Evolutionary conservation across 2,797 vertebrate species (phyloP).

Genomic region (Neomorphus geoffroyi): DNA sequence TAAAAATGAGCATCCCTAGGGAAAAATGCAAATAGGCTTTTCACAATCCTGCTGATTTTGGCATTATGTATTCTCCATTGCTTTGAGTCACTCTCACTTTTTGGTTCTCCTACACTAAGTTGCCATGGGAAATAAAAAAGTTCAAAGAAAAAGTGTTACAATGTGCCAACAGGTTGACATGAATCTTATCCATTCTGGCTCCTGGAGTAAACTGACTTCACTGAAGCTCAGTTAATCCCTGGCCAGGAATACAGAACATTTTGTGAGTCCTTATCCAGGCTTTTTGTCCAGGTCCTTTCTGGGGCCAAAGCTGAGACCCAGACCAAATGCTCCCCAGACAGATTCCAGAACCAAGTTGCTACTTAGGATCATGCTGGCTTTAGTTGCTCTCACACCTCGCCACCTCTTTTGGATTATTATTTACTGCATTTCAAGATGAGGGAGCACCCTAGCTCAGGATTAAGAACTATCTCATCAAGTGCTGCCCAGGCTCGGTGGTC

Average conservation of each 20-base stretch:
- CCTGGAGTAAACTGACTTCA: background rate
- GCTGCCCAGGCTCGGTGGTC: background rate
- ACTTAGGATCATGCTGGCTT: background rate
- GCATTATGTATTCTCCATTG: background rate
- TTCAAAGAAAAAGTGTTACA: background rate
- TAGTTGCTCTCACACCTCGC: background rate
- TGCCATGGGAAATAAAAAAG: slow-evolving; percentile 28
- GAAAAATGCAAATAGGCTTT: slow-evolving; percentile 55
- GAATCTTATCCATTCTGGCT: slow-evolving; percentile 3
- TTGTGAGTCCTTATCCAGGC: background rate
- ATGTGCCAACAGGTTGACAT: slow-evolving; percentile 32
- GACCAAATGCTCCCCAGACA: background rate
- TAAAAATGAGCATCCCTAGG: slow-evolving; percentile 26
- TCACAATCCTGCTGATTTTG: slow-evolving; percentile 41
- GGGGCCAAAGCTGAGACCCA: background rate
- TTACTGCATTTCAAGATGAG: background rate
- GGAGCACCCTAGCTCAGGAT: background rate
- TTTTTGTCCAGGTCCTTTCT: background rate
- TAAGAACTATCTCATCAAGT: background rate
- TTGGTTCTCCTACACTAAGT: background rate
- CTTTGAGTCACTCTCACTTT: slow-evolving; percentile 40
- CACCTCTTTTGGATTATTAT: background rate
- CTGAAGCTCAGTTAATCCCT: background rate
- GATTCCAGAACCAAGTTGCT: background rate
- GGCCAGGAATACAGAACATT: background rate